Evolutionary conservation across 2,888 invertebrate genomes (phyloP), one percentile per base, ranked within the genome.

Genomic region (Saturnia pavonia): DNA sequence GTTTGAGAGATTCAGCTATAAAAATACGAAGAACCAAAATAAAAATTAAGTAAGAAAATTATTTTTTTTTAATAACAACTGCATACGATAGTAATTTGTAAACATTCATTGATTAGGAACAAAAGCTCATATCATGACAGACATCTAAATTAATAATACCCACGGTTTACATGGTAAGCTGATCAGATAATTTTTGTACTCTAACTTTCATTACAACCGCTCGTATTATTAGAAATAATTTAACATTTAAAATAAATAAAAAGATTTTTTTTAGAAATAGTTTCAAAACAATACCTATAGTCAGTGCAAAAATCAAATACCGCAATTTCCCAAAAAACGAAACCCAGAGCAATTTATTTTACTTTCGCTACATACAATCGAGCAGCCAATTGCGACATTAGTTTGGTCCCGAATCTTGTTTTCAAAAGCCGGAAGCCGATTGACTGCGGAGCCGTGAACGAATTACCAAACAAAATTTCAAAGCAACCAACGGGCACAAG

Each of bases 391-490:
- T 73, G 73, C 71, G 73, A 75, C 70, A 78, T 81, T 79, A 78
- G 74, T 76, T 42, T 42, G 48, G 68, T 70, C 48, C 60, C 71
- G 67, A 27, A 27, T 72, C 69, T 70, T 74, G 71, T 71, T 72
- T 75, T 72, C 76, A 72, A 73, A 70, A 40, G 70, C 75, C 72
- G 76, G 73, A 78, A 76, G 73, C 75, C 72, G 73, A 81, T 83
- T 78, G 69, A 74, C 74, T 74, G 76, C 77, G 72, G 67, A 75
- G 67, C 74, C 80, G 78, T 80, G 80, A 82, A 81, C 75, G 79
- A 84, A 83, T 84, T 80, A 76, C 78, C 81, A 80, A 83, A 82
- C 77, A 81, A 80, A 81, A 82, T 82, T 79, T 77, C 75, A 80
- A 80, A 80, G 79, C 78, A 73, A 75, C 80, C 77, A 78, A 82